These are phyloP conservation scores for Peribatodes rhomboidaria DNA, from an alignment of 2,888 invertebrate genomes.

Conservation along the genomic window DNA sequence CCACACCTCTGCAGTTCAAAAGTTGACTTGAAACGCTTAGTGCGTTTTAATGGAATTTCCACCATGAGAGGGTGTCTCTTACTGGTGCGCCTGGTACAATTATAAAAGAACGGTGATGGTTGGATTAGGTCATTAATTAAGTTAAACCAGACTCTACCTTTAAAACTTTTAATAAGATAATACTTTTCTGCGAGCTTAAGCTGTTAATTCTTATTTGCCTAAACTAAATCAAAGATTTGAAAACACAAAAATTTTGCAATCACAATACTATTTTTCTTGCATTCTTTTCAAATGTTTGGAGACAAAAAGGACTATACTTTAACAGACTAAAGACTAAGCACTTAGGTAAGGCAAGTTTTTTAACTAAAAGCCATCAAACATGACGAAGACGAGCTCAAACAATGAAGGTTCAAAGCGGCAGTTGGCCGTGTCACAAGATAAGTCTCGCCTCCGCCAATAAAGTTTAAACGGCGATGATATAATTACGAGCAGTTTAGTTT, in stretches of 20 bases:
- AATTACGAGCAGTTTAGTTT: slow-evolving; percentile 53
- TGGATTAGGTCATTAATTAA: no score
- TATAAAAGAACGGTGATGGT: no score
- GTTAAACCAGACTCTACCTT: no score
- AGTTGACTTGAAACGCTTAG: no score
- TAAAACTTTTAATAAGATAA: not conserved
- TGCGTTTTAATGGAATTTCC: no score
- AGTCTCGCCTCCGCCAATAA: slow-evolving; percentile 50
- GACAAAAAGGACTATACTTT: no score
- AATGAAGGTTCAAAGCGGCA: slow-evolving; percentile 41
- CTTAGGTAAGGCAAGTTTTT: not conserved
- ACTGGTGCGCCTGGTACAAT: no score
- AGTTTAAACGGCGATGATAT: slow-evolving; percentile 52
- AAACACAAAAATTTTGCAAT: not conserved
- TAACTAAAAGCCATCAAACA: not conserved
- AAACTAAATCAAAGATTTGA: not conserved
- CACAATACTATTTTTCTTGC: no score
- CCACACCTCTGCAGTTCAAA: no score
- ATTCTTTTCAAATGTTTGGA: no score
- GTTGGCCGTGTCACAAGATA: slow-evolving; percentile 42
- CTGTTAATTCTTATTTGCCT: not conserved
- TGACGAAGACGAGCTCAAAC: slow-evolving; percentile 27
- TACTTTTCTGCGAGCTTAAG: not conserved
- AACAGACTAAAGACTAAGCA: no score
- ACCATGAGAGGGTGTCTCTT: no score